phyloP scores from a whole-genome alignment of 2,888 invertebrate species.

The Nemapogon koenigi region DNA sequence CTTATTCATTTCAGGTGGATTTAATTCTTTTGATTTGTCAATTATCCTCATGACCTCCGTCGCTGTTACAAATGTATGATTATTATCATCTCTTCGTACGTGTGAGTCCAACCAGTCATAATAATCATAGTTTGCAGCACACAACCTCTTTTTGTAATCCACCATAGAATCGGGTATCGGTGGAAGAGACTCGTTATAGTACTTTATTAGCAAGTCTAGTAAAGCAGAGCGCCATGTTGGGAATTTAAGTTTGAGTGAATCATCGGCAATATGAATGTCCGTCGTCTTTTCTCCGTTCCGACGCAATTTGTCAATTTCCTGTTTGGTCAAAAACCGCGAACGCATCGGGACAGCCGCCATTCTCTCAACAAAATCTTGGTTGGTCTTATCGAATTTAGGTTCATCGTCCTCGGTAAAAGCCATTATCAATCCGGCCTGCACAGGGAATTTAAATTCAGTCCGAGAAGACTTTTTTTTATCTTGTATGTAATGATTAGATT shows the following conservation, averaged over 20 bases:
- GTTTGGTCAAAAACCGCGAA: conserved; percentile 1
- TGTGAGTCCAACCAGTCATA: not conserved
- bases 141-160: not conserved
- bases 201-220: conserved; percentile 11
- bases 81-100: conserved; percentile 1
- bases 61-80: conserved; percentile 2
- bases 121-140: not conserved
- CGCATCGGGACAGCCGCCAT: conserved; percentile 10
- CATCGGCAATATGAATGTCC: conserved; percentile 7
- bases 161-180: conserved; percentile 1
- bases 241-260: conserved; percentile 9
- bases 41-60: conserved; percentile 1
- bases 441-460: not conserved
- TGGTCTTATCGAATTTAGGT: conserved; percentile 11
- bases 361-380: conserved; percentile 6
- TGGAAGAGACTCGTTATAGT: conserved; percentile 9
- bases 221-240: conserved; percentile 10
- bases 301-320: not conserved
- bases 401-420: conserved; percentile 1
- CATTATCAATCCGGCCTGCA: conserved; percentile 9
- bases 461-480: not conserved
- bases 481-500: conserved; percentile 5
- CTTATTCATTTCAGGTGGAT: conserved; percentile 6
- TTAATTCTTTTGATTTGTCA: not conserved
- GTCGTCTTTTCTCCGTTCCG: not conserved